Base-by-base conservation (phyloP, 1,140 invertebrate genomes). In the Lysiphlebus fabarum region DNA sequence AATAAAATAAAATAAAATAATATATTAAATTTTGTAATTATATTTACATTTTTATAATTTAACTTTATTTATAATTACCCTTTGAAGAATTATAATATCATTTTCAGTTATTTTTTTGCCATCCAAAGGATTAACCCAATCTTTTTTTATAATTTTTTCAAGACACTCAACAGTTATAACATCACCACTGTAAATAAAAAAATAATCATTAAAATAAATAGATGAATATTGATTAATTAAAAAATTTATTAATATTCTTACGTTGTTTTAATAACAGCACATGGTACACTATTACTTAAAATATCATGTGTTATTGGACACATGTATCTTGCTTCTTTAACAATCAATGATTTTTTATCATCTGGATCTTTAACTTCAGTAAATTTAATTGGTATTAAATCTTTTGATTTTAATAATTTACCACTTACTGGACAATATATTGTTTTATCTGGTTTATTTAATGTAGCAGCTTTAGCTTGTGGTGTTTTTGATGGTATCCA, bases 281-380 rank as follows among this genome's bases (percentile, higher is more conserved):
- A 95, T 7, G 94, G 93, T 5, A 95, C 87, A 14, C 93, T 92
- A 82, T 99, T 99, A 62, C 92, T 90, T 9, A 99, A 78, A 53
- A 97, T 86, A 81, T 99, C 98, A 77, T 95, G 91, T 34, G 96
- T 99, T 0, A 99, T 90, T 6, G 97, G 91, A 80, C 98, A 99
- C 86, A 96, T 96, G 74, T 97, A 99, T 70, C 95, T 83, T 50
- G 92, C 91, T 74, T 95, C 84, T 74, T 90, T 91, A 34, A 87
- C 84, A 64, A 93, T 91, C 1, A 93, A 73, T 2, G 90, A 88
- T 62, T 89, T 88, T 61, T 88, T 92, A 64, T 93, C 90, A 72
- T 89, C 87, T 0, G 89, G 87, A 78, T 93, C 91, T 63, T 92
- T 91, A 0, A 97, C 87, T 64, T 88, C 78, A 0, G 93, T 98